A percentile compares a stretch with the other conserved stretches of the same genome.
phyloP scores from a whole-genome alignment of 2,113 vertebrate genomes.

The Nothocercus nigrocapillus region DNA sequence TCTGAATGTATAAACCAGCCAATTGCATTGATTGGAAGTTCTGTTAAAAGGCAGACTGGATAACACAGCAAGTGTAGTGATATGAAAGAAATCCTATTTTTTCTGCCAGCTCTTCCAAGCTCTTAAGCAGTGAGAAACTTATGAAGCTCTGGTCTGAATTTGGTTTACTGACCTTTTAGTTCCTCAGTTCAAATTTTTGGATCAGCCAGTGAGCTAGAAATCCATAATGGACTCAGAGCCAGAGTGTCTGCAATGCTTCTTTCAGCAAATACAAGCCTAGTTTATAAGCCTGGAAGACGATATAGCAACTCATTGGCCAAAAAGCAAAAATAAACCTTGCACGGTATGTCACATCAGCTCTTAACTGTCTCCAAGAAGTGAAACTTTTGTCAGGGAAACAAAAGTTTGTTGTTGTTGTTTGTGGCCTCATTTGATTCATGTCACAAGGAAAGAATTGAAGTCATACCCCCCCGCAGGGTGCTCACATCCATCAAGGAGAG shows the following conservation, averaged over 20 bases:
- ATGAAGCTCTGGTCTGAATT: background rate
- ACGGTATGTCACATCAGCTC: conserved; percentile 31
- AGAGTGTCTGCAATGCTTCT: background rate
- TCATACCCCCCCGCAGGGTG: conserved; percentile 28
- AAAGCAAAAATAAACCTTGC: conserved; percentile 4
- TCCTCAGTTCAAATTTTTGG: background rate
- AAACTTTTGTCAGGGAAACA: conserved; percentile 62
- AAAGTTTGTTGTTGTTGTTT: too few relatives aligned
- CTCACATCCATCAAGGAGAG: background rate
- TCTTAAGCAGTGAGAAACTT: background rate
- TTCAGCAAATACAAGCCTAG: conserved; percentile 44
- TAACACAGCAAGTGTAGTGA: background rate
- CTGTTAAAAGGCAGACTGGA: background rate
- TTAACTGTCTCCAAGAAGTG: conserved; percentile 54
- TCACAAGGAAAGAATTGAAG: conserved; percentile 58
- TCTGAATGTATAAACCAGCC: background rate
- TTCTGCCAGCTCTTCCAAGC: background rate
- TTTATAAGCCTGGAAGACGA: conserved; percentile 34
- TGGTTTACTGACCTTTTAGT: background rate
- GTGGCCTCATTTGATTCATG: conserved; percentile 49
- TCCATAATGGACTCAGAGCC: background rate
- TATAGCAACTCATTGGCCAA: background rate
- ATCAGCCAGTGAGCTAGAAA: background rate
- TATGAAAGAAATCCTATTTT: background rate
- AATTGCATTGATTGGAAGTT: background rate